Conservation (phyloP, 2,888 invertebrate species). For the Dinocampus coccinellae region DNA sequence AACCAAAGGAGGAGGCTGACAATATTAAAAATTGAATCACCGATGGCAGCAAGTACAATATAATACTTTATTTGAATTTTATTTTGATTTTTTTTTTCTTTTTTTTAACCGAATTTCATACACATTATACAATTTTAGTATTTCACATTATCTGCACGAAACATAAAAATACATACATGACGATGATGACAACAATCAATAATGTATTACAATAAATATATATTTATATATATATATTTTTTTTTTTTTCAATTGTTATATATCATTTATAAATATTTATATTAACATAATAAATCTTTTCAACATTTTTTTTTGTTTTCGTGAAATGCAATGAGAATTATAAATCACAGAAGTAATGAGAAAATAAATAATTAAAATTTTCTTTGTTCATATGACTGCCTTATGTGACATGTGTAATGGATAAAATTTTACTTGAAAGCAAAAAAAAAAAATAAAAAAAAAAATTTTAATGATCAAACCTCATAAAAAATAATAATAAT, state of each 20-base stretch:
- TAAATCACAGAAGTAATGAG: not conserved
- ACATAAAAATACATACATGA: slow-evolving; percentile 40
- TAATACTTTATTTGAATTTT: slow-evolving; percentile 59
- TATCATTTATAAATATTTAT: not conserved
- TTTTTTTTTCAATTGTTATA: slow-evolving; percentile 23
- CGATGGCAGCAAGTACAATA: slow-evolving; percentile 56
- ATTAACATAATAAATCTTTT: not conserved
- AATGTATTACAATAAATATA: slow-evolving; percentile 28
- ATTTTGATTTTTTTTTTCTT: slow-evolving; percentile 45
- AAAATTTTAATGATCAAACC: not conserved
- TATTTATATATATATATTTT: slow-evolving; percentile 20
- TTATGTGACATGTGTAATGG: too few species aligned
- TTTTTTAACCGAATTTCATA: not conserved
- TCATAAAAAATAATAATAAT: not conserved
- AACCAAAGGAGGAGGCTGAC: slow-evolving; percentile 50
- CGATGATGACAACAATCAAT: slow-evolving; percentile 32
- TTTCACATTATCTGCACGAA: slow-evolving; percentile 31
- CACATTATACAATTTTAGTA: slow-evolving; percentile 27
- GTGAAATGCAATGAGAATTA: not conserved
- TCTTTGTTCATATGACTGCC: not conserved
- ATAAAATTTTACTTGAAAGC: too few species aligned
- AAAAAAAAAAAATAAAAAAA: slow-evolving; percentile 10
- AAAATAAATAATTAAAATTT: not conserved
- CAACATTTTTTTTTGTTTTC: not conserved
- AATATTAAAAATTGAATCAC: slow-evolving; percentile 49